Evolutionary conservation across 2,797 vertebrate genomes (phyloP).

Genomic region (Pseudochaenichthys georgianus): DNA sequence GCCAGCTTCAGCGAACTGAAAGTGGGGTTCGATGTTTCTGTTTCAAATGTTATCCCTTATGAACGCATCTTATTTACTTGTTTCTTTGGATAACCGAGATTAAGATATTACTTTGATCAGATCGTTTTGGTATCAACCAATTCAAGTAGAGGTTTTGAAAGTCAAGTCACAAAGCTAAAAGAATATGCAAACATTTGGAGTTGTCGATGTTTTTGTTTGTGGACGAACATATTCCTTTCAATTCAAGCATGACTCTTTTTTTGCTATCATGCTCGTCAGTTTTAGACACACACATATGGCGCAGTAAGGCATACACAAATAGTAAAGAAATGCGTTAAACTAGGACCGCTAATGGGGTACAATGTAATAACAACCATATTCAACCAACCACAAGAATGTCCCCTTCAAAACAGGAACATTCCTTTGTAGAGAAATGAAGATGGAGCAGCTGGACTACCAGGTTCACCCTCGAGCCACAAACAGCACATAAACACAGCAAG

Average conservation of each 20-base stretch:
- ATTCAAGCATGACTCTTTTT: not conserved
- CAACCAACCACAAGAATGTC: not conserved
- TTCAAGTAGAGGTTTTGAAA: not conserved
- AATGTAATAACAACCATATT: too few species aligned
- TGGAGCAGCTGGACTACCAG: not conserved
- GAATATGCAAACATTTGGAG: not conserved
- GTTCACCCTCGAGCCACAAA: constrained; percentile 5
- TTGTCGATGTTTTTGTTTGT: not conserved
- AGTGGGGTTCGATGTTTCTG: not conserved
- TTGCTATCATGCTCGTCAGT: not conserved
- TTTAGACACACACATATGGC: not conserved
- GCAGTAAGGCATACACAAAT: not conserved
- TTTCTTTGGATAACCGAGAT: not conserved
- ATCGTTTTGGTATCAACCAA: not conserved
- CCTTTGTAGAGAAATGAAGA: constrained; percentile 6
- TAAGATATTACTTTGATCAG: not conserved
- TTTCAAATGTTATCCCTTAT: not conserved
- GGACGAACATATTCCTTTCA: not conserved
- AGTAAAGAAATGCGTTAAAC: not conserved
- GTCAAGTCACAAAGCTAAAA: not conserved
- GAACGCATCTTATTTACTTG: not conserved
- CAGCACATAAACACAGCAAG: constrained; percentile 10
- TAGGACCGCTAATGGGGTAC: not conserved
- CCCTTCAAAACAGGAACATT: not conserved
- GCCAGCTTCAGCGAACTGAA: not conserved